Conservation (phyloP, 2,113 vertebrate genomes). For the Lycaon pictus region DNA sequence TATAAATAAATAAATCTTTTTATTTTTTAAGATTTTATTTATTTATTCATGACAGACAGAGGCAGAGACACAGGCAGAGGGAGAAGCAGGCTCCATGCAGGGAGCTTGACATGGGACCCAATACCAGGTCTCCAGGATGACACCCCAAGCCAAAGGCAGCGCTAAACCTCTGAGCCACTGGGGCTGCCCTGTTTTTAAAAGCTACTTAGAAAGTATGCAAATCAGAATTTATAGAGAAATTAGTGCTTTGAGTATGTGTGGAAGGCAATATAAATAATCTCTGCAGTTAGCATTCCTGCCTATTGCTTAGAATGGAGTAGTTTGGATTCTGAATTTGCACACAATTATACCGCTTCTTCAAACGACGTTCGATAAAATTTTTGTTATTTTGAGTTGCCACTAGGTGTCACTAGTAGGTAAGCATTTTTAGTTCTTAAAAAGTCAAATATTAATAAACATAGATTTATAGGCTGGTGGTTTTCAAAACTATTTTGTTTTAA, state of each 20-base stretch:
- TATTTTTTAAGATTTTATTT: too few relatives aligned
- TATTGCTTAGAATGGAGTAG: neutral
- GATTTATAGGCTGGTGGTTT: constrained; percentile 36
- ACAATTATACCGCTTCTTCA: neutral
- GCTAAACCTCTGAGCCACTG: too few relatives aligned
- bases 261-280: neutral
- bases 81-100: too few relatives aligned
- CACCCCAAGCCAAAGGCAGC: too few relatives aligned
- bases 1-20: too few relatives aligned
- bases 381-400: constrained; percentile 56
- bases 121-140: too few relatives aligned
- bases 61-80: too few relatives aligned
- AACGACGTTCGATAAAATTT: neutral
- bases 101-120: too few relatives aligned
- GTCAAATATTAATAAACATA: neutral
- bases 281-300: neutral
- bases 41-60: too few relatives aligned
- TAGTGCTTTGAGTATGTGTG: neutral
- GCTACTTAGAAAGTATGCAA: neutral
- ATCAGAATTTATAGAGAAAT: constrained; percentile 23
- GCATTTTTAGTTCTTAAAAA: constrained; percentile 4
- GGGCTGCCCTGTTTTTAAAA: neutral
- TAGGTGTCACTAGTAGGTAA: constrained; percentile 67
- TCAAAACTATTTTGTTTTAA: neutral
- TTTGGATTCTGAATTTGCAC: constrained; percentile 35